Conservation (phyloP, 2,888 invertebrate species). For the Anthophora plumipes region DNA sequence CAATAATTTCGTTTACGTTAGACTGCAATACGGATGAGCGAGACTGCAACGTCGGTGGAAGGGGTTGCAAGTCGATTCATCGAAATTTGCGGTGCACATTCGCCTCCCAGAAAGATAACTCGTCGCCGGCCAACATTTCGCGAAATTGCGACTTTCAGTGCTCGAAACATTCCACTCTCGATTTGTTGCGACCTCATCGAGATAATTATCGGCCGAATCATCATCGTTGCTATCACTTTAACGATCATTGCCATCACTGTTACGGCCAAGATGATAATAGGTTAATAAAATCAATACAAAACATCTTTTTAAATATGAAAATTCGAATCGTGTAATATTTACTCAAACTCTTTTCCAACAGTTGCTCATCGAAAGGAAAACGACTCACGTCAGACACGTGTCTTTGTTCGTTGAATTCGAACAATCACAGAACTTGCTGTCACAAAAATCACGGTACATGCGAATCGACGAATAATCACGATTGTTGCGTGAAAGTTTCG, state of each 20-base stretch:
- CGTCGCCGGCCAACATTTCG: neutral
- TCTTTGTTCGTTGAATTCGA: constrained; percentile 25
- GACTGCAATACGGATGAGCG: constrained; percentile 23
- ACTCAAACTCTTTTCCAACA: neutral
- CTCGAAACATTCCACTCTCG: constrained; percentile 38
- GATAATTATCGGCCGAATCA: constrained; percentile 29
- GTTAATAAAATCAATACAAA: constrained; percentile 6
- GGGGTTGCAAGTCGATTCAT: neutral
- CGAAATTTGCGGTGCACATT: constrained; percentile 34
- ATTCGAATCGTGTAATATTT: neutral
- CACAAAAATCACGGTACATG: neutral
- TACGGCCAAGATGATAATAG: constrained; percentile 37
- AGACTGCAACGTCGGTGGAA: neutral
- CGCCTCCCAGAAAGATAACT: constrained; percentile 14
- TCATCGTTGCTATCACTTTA: constrained; percentile 22
- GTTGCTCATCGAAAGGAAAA: constrained; percentile 28
- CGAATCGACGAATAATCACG: constrained; percentile 28
- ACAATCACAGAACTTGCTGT: neutral
- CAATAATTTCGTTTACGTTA: constrained; percentile 27
- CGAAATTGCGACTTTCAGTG: constrained; percentile 38
- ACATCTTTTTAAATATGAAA: neutral
- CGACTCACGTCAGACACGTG: constrained; percentile 41
- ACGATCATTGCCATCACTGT: constrained; percentile 42
- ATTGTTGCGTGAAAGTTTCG: constrained; percentile 53
- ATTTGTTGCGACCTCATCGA: constrained; percentile 43